Evolutionary conservation across 2,113 vertebrate genomes (phyloP).

Genomic region (Tachuris rubrigastra): DNA sequence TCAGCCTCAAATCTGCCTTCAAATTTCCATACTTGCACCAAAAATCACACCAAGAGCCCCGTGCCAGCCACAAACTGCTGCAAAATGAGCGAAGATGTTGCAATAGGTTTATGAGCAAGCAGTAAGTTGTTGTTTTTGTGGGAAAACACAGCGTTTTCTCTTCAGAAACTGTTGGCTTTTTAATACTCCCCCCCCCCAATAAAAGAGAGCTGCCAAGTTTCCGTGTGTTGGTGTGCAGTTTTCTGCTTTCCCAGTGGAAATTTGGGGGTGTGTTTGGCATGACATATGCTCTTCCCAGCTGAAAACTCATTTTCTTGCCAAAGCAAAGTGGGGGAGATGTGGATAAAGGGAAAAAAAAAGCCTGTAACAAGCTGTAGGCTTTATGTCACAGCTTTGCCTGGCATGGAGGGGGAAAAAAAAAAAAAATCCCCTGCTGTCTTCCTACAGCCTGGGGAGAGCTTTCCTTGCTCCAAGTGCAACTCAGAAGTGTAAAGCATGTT

Average conservation of each 20-base stretch:
- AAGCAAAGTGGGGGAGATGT: constrained; percentile 22
- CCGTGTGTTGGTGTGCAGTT: neutral
- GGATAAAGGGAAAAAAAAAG: neutral
- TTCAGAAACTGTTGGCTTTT: neutral
- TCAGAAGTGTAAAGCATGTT: neutral
- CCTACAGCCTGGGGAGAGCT: constrained; percentile 24
- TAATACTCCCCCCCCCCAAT: neutral
- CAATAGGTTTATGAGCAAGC: neutral
- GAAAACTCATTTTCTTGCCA: constrained; percentile 34
- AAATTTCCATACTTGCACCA: neutral
- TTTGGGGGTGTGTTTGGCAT: constrained; percentile 29
- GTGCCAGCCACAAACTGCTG: neutral
- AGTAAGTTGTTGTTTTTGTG: neutral
- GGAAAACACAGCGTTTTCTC: neutral
- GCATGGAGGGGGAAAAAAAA: neutral
- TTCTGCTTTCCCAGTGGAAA: neutral
- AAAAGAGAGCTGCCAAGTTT: neutral
- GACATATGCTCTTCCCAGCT: constrained; percentile 44
- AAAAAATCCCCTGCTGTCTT: constrained; percentile 3
- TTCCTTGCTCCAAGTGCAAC: neutral
- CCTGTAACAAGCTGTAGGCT: neutral
- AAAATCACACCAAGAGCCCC: neutral
- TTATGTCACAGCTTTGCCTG: constrained; percentile 64
- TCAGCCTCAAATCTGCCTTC: neutral
- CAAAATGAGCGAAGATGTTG: neutral